A percentile compares a stretch with the other conserved stretches of the same genome.
These are phyloP conservation scores for Chouioia cunea DNA, from an alignment of 2,888 invertebrate species.

Conservation along the genomic window DNA sequence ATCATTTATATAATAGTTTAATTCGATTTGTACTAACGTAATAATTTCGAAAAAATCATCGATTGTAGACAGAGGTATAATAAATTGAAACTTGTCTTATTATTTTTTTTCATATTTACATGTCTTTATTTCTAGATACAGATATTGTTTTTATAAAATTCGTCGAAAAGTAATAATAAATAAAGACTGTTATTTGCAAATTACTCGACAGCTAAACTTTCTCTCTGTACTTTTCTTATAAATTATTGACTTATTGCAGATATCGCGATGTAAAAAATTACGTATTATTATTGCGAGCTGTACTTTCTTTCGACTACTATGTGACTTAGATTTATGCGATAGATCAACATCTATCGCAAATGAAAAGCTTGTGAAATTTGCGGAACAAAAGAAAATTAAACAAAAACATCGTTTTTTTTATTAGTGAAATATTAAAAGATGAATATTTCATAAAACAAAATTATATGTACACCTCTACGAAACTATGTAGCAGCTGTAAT, in stretches of 20 bases:
- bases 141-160: constrained; percentile 56
- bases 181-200: constrained; percentile 48
- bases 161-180: constrained; percentile 57
- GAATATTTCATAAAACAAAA: constrained; percentile 7
- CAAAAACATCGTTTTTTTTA: constrained; percentile 14
- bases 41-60: not conserved
- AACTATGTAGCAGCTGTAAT: constrained; percentile 13
- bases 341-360: constrained; percentile 28
- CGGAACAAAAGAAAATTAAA: constrained; percentile 9
- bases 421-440: constrained; percentile 12
- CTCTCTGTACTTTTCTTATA: constrained; percentile 24
- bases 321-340: constrained; percentile 37
- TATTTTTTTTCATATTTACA: constrained; percentile 40
- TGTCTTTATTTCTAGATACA: constrained; percentile 61
- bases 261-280: constrained; percentile 40
- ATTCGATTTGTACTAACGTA: not conserved
- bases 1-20: constrained; percentile 3
- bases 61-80: too few species aligned
- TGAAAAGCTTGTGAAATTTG: constrained; percentile 9
- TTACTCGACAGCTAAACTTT: constrained; percentile 34
- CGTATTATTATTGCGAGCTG: constrained; percentile 23
- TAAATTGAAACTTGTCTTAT: too few species aligned
- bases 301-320: constrained; percentile 34
- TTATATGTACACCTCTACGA: constrained; percentile 20
- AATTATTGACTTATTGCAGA: constrained; percentile 25